A percentile compares a stretch with the other conserved stretches of the same genome.
phyloP scores from a whole-genome alignment of 2,888 invertebrate genomes.

The Cyaniris semiargus region DNA sequence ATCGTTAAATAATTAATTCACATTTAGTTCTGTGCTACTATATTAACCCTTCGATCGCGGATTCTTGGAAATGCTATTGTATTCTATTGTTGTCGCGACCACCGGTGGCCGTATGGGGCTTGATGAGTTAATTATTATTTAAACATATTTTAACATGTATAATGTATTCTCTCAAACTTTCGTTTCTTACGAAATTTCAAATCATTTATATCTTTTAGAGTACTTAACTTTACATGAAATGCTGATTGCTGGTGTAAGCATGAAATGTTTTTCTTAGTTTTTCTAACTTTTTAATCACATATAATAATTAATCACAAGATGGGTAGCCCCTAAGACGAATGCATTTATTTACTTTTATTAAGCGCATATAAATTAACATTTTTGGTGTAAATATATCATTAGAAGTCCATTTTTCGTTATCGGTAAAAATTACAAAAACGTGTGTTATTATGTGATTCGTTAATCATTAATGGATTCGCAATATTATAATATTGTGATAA shows the following conservation, averaged over 20 bases:
- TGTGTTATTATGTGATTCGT: neutral
- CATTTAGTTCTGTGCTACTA: neutral
- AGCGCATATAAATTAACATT: neutral
- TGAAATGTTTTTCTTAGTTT: neutral
- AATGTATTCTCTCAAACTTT: neutral
- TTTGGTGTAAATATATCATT: neutral
- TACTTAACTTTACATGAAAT: neutral
- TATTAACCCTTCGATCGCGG: too few relatives aligned
- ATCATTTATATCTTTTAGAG: neutral
- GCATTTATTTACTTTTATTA: neutral
- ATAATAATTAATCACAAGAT: neutral
- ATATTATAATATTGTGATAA: neutral
- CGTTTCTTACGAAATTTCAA: neutral
- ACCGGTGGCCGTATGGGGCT: too few relatives aligned
- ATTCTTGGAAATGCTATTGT: too few relatives aligned
- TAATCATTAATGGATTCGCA: neutral
- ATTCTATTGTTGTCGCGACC: too few relatives aligned
- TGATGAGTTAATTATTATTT: neutral
- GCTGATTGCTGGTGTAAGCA: neutral
- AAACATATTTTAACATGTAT: neutral
- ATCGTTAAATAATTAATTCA: neutral
- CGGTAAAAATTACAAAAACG: neutral
- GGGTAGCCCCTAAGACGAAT: neutral
- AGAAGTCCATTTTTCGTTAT: neutral
- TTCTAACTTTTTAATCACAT: neutral